Conservation (phyloP, 2,113 vertebrate genomes). For the Bubo blakistoni region DNA sequence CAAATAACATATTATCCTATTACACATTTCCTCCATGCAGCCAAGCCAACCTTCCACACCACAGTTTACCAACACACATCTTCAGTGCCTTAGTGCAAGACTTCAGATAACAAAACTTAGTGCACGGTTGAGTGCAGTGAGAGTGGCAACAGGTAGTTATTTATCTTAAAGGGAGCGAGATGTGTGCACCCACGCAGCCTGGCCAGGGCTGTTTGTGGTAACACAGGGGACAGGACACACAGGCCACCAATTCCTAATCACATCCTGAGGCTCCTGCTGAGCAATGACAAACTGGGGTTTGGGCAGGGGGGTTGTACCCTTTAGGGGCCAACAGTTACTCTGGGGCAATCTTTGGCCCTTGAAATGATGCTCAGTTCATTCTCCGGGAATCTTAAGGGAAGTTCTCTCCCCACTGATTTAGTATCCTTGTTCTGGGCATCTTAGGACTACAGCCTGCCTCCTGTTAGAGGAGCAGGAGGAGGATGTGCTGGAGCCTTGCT, state of each 20-base stretch:
- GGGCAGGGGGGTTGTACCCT: not conserved
- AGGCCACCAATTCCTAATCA: not conserved
- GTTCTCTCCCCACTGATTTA: not conserved
- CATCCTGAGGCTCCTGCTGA: not conserved
- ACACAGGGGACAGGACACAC: not conserved
- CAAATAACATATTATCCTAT: not conserved
- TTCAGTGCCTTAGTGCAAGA: not conserved
- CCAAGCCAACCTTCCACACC: not conserved
- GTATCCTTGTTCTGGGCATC: not conserved
- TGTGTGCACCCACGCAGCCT: accelerated
- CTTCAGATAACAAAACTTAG: not conserved
- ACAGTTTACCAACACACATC: not conserved
- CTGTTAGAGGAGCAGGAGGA: not conserved
- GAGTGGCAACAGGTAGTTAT: not conserved
- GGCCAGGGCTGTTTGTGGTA: not conserved
- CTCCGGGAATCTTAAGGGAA: not conserved
- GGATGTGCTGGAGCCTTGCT: not conserved
- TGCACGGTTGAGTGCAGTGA: not conserved
- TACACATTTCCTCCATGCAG: not conserved
- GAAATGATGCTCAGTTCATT: not conserved
- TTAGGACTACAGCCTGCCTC: not conserved
- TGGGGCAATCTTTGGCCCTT: not conserved
- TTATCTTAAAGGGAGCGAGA: not conserved
- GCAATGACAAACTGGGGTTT: not conserved
- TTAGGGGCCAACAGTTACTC: not conserved